Percentiles rank a stretch among this genome's conserved stretches.
Conservation (phyloP, 2,113 vertebrate species). For the Syrmaticus mikado region DNA sequence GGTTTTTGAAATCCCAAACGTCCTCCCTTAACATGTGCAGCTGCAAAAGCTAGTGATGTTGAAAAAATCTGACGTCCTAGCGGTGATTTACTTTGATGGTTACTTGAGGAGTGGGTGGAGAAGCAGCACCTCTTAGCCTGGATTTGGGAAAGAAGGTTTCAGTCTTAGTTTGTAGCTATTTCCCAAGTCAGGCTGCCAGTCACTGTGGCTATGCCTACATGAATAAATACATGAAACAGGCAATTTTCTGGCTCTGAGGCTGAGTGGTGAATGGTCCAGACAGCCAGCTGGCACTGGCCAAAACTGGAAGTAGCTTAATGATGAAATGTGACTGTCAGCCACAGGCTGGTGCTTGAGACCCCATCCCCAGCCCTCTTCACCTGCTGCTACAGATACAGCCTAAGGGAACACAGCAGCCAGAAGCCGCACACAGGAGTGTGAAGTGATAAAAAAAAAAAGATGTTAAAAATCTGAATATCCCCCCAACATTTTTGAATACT, state of each 20-base stretch:
- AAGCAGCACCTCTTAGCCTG: background rate
- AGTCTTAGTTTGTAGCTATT: background rate
- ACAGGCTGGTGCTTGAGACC: background rate
- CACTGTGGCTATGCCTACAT: background rate
- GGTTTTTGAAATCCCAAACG: background rate
- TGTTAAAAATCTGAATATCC: background rate
- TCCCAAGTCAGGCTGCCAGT: background rate
- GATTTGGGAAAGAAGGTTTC: background rate
- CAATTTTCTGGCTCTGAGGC: background rate
- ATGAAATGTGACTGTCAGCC: background rate
- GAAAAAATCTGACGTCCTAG: background rate
- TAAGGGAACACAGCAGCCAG: background rate
- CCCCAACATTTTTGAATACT: background rate
- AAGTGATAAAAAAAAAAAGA: accelerated
- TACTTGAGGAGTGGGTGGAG: background rate
- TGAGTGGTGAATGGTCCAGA: background rate
- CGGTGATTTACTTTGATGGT: background rate
- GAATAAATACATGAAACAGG: background rate
- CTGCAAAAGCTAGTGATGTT: background rate
- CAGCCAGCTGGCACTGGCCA: background rate
- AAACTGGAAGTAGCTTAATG: background rate
- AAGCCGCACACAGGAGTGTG: accelerated
- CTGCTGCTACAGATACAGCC: background rate
- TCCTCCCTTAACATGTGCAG: background rate
- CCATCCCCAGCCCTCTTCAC: background rate